Conservation (phyloP, 2,113 vertebrate species). For the Aptenodytes patagonicus region DNA sequence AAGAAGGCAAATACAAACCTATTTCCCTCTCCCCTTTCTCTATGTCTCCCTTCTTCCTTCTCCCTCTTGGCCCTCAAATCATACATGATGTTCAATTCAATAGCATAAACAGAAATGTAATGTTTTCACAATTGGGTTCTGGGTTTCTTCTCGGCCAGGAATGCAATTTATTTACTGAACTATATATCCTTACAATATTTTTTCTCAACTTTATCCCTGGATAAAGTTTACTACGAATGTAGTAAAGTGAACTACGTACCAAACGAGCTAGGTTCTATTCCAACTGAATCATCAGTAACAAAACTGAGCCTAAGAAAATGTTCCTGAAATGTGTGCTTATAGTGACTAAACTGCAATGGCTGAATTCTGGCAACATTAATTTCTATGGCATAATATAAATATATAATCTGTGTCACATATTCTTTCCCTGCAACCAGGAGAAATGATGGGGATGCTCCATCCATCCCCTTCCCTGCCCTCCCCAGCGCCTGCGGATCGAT, state of each 20-base stretch:
- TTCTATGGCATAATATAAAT: not conserved
- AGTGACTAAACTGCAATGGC: not conserved
- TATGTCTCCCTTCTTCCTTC: not conserved
- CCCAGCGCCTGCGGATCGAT: fast-evolving
- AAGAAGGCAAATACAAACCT: not conserved
- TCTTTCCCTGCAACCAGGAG: not conserved
- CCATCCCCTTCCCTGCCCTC: not conserved
- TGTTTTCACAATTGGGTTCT: not conserved
- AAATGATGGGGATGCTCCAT: not conserved
- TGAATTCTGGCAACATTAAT: not conserved
- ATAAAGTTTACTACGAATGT: too few species aligned
- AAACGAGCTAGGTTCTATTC: not conserved
- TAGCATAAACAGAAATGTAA: not conserved
- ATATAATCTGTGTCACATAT: not conserved
- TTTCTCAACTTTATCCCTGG: not conserved
- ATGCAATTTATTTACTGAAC: not conserved
- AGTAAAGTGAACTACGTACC: not conserved
- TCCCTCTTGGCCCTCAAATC: not conserved
- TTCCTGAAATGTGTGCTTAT: not conserved
- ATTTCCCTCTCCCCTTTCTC: not conserved
- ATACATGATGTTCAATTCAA: not conserved
- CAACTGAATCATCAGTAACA: not conserved
- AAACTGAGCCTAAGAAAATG: not conserved
- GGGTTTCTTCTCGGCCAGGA: not conserved
- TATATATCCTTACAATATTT: not conserved